Percentiles rank a stretch among this genome's conserved stretches.
Conservation (phyloP, 2,113 vertebrate genomes). For the Perognathus longimembris region DNA sequence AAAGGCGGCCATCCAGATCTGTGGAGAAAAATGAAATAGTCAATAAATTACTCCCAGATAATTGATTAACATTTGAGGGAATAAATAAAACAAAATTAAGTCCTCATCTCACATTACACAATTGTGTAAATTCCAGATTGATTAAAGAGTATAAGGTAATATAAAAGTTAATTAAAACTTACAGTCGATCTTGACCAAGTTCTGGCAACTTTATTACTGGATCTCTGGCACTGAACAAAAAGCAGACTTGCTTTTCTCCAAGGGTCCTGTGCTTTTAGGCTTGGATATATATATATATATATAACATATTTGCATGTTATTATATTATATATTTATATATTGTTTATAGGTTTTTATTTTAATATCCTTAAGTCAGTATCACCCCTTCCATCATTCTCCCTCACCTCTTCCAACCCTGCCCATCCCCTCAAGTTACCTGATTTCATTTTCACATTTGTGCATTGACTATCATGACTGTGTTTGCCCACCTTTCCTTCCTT, state of each 20-base stretch:
- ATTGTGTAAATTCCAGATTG: constrained; percentile 55
- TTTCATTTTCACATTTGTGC: too few relatives aligned
- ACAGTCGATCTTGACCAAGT: constrained; percentile 67
- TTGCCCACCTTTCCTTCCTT: too few relatives aligned
- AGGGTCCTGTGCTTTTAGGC: not conserved
- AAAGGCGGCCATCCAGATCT: constrained; percentile 18
- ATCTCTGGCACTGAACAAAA: not conserved
- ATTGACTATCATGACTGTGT: too few relatives aligned
- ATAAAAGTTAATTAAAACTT: constrained; percentile 73
- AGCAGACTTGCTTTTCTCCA: not conserved
- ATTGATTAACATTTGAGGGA: constrained; percentile 56
- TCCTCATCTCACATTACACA: constrained; percentile 31
- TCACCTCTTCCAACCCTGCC: too few relatives aligned
- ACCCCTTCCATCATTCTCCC: too few relatives aligned
- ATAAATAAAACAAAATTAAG: constrained; percentile 73
- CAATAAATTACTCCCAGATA: constrained; percentile 7
- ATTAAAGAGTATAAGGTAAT: constrained; percentile 59
- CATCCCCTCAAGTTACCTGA: too few relatives aligned
- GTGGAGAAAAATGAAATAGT: constrained; percentile 37
- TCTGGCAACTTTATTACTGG: constrained; percentile 13
- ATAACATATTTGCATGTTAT: too few relatives aligned
- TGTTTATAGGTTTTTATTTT: too few relatives aligned
- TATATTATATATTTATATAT: too few relatives aligned
- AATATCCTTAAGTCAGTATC: too few relatives aligned
- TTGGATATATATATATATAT: too few relatives aligned